These are phyloP conservation scores for Nasua narica DNA, from an alignment of 2,797 vertebrate species.

Conservation along the genomic window DNA sequence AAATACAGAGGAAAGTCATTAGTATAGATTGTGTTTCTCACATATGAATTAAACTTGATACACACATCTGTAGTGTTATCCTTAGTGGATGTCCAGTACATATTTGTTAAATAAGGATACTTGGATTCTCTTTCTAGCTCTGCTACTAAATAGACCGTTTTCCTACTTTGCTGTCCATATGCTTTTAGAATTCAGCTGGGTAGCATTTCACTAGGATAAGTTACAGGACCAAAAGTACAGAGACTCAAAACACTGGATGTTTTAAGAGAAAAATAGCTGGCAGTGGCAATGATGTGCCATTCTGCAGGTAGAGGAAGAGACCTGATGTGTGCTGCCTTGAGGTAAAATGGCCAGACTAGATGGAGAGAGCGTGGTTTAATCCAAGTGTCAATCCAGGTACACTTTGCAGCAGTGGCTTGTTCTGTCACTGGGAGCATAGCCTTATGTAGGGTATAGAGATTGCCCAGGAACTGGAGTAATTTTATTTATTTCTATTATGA, in stretches of 20 bases:
- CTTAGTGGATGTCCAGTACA: not conserved
- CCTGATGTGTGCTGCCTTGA: not conserved
- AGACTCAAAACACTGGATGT: not conserved
- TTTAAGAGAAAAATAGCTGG: not conserved
- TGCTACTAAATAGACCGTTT: not conserved
- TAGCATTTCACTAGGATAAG: not conserved
- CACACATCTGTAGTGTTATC: not conserved
- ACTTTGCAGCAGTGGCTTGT: not conserved
- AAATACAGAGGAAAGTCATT: not conserved
- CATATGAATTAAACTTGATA: slow-evolving; percentile 4
- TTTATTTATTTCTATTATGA: not conserved
- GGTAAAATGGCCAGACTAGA: not conserved
- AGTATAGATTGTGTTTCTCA: not conserved
- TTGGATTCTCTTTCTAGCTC: not conserved
- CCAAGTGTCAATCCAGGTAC: not conserved
- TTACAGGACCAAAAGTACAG: not conserved
- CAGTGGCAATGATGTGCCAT: not conserved
- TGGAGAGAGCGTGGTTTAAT: not conserved
- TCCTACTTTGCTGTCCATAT: not conserved
- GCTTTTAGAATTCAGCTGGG: not conserved
- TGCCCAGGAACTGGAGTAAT: not conserved
- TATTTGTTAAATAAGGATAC: not conserved
- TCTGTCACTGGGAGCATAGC: not conserved
- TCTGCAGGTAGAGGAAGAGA: not conserved
- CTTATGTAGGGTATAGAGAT: not conserved